phyloP scores from a whole-genome alignment of 2,113 vertebrate species.

The Naja naja region DNA sequence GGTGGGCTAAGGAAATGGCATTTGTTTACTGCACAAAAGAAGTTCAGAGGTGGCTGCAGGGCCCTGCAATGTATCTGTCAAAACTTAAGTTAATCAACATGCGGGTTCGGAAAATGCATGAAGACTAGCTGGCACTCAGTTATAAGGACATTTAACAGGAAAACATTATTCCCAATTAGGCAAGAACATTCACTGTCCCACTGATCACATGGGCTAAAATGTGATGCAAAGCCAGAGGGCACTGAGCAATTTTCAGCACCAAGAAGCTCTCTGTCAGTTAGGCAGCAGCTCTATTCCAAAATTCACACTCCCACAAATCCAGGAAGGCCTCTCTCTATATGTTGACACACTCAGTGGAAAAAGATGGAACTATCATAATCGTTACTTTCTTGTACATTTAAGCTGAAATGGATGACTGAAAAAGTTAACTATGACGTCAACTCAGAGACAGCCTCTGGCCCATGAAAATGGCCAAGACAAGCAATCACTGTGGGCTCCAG shows the following conservation, averaged over 20 bases:
- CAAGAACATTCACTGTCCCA: background rate
- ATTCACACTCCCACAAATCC: background rate
- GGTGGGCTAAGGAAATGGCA: background rate
- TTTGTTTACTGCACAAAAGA: background rate
- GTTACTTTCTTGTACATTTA: background rate
- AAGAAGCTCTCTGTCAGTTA: background rate
- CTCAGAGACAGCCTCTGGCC: background rate
- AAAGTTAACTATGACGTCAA: background rate
- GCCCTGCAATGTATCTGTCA: background rate
- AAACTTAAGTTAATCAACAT: background rate
- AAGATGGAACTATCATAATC: background rate
- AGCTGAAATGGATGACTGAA: background rate
- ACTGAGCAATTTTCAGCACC: background rate
- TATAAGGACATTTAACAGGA: background rate
- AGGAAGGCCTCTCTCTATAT: background rate
- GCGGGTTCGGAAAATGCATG: background rate
- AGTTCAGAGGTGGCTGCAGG: background rate
- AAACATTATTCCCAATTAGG: background rate
- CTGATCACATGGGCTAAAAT: background rate
- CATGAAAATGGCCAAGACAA: background rate
- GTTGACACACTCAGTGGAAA: background rate
- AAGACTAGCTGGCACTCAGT: background rate
- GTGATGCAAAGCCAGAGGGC: background rate
- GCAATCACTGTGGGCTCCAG: background rate
- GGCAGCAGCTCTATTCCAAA: background rate